phyloP scores from a whole-genome alignment of 2,797 vertebrate species.

The Sebastes hopkinsi region DNA sequence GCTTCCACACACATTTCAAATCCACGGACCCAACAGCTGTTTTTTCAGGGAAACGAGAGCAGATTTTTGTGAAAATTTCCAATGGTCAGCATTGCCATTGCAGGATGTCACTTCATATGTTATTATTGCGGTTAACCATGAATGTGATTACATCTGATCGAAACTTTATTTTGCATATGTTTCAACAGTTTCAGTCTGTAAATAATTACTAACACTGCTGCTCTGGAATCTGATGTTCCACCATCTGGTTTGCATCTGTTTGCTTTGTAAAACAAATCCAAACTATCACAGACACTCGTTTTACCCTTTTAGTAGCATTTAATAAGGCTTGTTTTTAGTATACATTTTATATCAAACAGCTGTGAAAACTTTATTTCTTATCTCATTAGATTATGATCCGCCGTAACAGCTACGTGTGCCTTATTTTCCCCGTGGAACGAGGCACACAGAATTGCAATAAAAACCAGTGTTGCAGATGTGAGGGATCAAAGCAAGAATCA shows the following conservation, averaged over 20 bases:
- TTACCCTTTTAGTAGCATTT: background rate
- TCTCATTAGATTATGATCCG: background rate
- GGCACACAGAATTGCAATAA: constrained; percentile 4
- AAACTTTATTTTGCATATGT: background rate
- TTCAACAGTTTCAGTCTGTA: background rate
- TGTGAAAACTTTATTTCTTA: background rate
- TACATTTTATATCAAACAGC: constrained; percentile 1
- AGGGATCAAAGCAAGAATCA: constrained; percentile 29
- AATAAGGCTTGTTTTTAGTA: background rate
- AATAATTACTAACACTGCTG: background rate
- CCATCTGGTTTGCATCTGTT: constrained; percentile 19
- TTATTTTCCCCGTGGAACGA: background rate
- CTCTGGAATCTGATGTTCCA: background rate
- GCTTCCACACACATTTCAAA: background rate
- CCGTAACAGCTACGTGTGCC: background rate
- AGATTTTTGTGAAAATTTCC: background rate
- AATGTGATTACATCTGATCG: background rate
- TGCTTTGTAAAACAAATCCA: background rate
- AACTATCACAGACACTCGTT: background rate
- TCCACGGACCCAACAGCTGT: background rate
- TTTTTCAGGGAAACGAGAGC: background rate
- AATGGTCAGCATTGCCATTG: background rate
- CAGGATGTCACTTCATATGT: background rate
- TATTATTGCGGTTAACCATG: background rate
- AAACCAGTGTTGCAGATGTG: constrained; percentile 3